phyloP scores from a whole-genome alignment of 2,113 vertebrate genomes.

The Cyprinodon tularosa region DNA sequence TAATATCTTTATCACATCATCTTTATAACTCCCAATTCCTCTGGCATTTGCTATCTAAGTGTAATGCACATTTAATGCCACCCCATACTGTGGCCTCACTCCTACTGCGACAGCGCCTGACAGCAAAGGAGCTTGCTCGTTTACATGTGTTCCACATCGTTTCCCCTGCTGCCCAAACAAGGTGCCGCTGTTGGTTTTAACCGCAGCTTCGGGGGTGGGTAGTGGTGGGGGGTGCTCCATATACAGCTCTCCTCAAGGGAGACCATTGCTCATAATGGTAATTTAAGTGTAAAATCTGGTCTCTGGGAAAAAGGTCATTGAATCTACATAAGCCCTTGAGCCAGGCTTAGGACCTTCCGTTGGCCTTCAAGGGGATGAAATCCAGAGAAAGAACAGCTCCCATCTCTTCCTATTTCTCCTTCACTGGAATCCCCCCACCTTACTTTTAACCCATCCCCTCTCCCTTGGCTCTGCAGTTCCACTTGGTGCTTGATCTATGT shows the following conservation, averaged over 20 bases:
- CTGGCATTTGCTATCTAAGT: constrained; percentile 32
- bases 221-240: constrained; percentile 51
- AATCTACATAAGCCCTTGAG: constrained; percentile 93
- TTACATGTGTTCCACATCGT: constrained; percentile 80
- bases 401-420: constrained; percentile 19
- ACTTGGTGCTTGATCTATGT: constrained; percentile 82
- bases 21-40: constrained; percentile 34
- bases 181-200: constrained; percentile 87
- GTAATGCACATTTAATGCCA: constrained; percentile 23
- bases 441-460: constrained; percentile 17
- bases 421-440: constrained; percentile 16
- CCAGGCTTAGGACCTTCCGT: constrained; percentile 86
- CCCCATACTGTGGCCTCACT: constrained; percentile 16
- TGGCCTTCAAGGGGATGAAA: constrained; percentile 81
- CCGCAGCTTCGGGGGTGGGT: constrained; percentile 74
- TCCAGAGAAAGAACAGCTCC: constrained; percentile 54
- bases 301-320: constrained; percentile 94
- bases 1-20: constrained; percentile 24
- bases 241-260: constrained; percentile 83
- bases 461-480: constrained; percentile 50
- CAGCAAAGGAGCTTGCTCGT: constrained; percentile 58
- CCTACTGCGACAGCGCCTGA: constrained; percentile 37
- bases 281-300: constrained; percentile 97
- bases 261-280: constrained; percentile 86
- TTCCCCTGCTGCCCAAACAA: constrained; percentile 86